Conservation (phyloP, 92 coral and sea anemone species). For the Epizoanthus scotinus region DNA sequence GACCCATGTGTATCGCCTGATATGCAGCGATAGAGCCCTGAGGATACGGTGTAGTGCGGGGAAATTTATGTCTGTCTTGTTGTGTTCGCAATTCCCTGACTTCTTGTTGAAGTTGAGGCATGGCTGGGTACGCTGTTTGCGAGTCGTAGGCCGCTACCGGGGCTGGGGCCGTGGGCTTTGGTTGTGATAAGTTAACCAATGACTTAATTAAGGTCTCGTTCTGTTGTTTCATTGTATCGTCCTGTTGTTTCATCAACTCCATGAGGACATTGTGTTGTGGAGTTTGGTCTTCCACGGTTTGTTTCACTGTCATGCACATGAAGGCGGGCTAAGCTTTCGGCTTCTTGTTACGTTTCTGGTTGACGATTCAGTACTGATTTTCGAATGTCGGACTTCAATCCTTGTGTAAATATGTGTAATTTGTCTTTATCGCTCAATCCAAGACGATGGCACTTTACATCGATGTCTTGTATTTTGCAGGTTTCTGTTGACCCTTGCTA, state of each 20-base stretch:
- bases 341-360: not conserved
- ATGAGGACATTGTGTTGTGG: too few relatives aligned
- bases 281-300: not conserved
- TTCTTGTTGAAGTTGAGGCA: too few relatives aligned
- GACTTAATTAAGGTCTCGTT: not conserved
- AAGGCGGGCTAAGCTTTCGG: constrained; percentile 7
- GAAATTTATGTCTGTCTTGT: too few relatives aligned
- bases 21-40: too few relatives aligned
- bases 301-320: not conserved
- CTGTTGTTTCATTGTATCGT: too few relatives aligned
- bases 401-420: constrained; percentile 6
- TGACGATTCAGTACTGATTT: not conserved
- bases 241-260: too few relatives aligned
- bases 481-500: not conserved
- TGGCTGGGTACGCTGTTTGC: not conserved
- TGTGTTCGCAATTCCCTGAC: too few relatives aligned
- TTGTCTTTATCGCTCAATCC: constrained; percentile 3
- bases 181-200: not conserved
- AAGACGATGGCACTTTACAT: constrained; percentile 11
- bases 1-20: too few relatives aligned
- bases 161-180: not conserved
- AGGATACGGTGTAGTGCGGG: too few relatives aligned
- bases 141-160: not conserved
- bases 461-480: not conserved
- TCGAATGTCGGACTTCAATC: not conserved